phyloP scores from a whole-genome alignment of 2,113 vertebrate species.

The Daphoenositta chrysoptera region DNA sequence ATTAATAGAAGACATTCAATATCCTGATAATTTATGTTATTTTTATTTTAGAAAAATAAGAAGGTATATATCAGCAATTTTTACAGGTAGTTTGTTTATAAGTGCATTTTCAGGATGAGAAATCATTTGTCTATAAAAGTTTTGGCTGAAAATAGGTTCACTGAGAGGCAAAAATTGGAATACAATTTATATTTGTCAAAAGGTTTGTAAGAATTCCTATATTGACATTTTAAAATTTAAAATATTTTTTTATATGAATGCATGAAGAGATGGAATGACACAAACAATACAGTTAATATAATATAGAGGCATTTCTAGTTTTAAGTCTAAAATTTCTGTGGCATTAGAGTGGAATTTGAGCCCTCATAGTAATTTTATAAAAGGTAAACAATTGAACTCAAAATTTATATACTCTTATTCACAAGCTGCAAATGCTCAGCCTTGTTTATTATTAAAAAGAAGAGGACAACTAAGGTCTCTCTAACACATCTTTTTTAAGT shows the following conservation, averaged over 20 bases:
- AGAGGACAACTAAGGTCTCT: not conserved
- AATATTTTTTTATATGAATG: not conserved
- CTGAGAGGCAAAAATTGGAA: not conserved
- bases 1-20: not conserved
- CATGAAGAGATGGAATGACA: not conserved
- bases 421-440: not conserved
- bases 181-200: not conserved
- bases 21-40: not conserved
- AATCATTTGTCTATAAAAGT: not conserved
- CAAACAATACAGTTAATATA: not conserved
- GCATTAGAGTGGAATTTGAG: not conserved
- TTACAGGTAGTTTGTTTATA: not conserved
- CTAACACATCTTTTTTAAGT: not conserved
- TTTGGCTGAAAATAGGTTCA: not conserved
- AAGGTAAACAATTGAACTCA: not conserved
- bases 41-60: not conserved
- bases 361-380: not conserved
- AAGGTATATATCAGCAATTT: not conserved
- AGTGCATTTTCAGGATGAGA: not conserved
- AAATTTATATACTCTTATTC: not conserved
- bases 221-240: not conserved
- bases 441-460: not conserved
- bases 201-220: not conserved
- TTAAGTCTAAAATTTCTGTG: not conserved
- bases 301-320: not conserved